Base-by-base conservation (phyloP, 30 jellyfish, hydroid and myxozoan species). In the Sanderia malayensis region DNA sequence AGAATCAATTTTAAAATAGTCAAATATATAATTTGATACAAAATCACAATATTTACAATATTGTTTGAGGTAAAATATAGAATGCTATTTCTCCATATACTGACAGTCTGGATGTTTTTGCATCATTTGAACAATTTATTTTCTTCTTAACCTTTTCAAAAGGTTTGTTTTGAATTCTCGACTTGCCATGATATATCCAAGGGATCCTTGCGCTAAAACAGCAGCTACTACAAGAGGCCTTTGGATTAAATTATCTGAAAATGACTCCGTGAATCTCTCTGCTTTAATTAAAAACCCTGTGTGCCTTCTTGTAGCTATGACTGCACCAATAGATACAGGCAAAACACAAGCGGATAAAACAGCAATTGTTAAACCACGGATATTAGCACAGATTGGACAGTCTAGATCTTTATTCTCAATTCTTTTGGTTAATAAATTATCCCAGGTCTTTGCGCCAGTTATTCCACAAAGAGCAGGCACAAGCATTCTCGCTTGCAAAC, bases 401-500 rank as follows among this genome's bases (percentile, higher is more conserved):
- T 59, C 93, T 13, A 81, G 57, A 31, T 69, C 93, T 44, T 44
- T 46, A 1, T 31, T 53, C 53, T 70, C 73, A 10, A 81, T 57
- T 37, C 61, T 70, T 34, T 67, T 46, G 15, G 93, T 66, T 18
- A 81, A 44, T 0, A 68, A 41, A 34, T 44, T 21, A 11, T 70
- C 66, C 93, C 93, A 81, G 13, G 70, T 46, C 41, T 53, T 81
- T 0, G 79, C 82, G 11, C 79, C 93, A 37, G 73, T 45, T 1
- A 81, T 32, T 23, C 93, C 93, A 59, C 93, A 53, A 30, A 81
- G 19, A 6, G 93, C 76, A 10, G 93, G 93, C 17, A 81, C 65
- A 1, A 58, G 19, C 0, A 59, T 49, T 28, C 85, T 41, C 31
- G 93, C 66, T 18, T 13, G 44, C 0, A 69, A 46, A 11, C 85